These are phyloP conservation scores for Tympanuchus pallidicinctus DNA, from an alignment of 2,113 vertebrate genomes.

Conservation along the genomic window DNA sequence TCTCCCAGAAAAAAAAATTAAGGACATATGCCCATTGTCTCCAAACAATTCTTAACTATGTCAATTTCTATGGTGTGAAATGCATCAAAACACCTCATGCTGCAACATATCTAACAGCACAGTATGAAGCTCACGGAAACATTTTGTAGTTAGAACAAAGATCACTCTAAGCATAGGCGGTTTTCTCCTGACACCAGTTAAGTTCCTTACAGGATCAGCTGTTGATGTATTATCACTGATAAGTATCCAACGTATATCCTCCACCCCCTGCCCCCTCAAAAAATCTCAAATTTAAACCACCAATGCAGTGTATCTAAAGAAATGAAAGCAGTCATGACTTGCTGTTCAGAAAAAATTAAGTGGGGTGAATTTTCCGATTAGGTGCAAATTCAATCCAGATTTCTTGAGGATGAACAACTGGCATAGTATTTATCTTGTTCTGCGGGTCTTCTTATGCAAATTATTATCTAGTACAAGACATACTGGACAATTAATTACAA, in stretches of 20 bases:
- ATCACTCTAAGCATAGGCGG: not conserved
- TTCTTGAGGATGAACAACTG: not conserved
- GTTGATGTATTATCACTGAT: not conserved
- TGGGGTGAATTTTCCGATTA: not conserved
- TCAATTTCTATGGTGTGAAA: not conserved
- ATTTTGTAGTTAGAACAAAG: conserved; percentile 32
- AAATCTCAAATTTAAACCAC: not conserved
- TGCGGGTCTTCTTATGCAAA: not conserved
- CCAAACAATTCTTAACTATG: not conserved
- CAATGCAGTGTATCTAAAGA: not conserved
- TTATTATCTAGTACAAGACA: not conserved
- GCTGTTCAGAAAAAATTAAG: not conserved
- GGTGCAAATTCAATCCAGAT: not conserved
- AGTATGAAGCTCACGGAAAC: not conserved
- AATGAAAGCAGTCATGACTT: not conserved
- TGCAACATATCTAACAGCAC: not conserved
- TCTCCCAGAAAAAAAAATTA: not conserved
- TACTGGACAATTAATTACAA: not conserved
- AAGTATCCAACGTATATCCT: not conserved
- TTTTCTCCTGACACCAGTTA: not conserved
- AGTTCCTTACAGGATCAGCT: not conserved
- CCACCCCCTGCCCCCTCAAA: too few relatives aligned
- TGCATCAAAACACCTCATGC: not conserved
- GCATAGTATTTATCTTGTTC: not conserved
- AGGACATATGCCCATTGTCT: not conserved